Base-by-base conservation (phyloP, 2,113 vertebrate species). In the Embiotoca jacksoni region DNA sequence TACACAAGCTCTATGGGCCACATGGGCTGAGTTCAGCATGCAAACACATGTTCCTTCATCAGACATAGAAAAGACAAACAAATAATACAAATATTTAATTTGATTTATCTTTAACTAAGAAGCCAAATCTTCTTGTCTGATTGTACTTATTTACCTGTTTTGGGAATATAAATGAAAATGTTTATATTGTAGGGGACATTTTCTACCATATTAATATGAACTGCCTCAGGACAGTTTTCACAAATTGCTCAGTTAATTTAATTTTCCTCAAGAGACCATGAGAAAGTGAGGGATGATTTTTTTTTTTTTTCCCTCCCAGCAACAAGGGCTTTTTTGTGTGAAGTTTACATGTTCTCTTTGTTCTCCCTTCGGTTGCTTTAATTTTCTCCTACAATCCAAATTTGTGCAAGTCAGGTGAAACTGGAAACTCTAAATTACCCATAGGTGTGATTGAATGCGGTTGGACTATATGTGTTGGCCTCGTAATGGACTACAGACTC, bases 341-440 rank as follows among this genome's bases (percentile, higher is more conserved):
- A 35, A 23, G 8, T 16, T 2, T 69, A 2, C 23, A 44, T 15
- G 6, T 16, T 10, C 7, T 49, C 9, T 5, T 32, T n/a, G 4
- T 32, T 44, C 53, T 16, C 33, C 15, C 46, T 39, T 23, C 30
- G n/a, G 3, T 39, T 47, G 13, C 32, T 53, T 11, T 2, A 1
- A 6, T 46, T 61, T 62, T 44, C 23, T 58, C 44, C 5, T 16
- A 33, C 44, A 49, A 16, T 33, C 3, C 13, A 23, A 36, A 56
- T 44, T 75, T 52, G 54, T 60, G 35, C 13, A 63, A 44, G 31
- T 35, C 49, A 35, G 46, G 3, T 75, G 44, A 83, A 81, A 65
- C 6, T n/a, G 23, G 13, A 58, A 76, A 39, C 57, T 36, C n/a
- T 10, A n/a, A 78, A 59, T 30, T 58, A 30, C 52, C 56, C 1